Evolutionary conservation across 2,797 vertebrate species (phyloP).

Genomic region (Falco rusticolus): DNA sequence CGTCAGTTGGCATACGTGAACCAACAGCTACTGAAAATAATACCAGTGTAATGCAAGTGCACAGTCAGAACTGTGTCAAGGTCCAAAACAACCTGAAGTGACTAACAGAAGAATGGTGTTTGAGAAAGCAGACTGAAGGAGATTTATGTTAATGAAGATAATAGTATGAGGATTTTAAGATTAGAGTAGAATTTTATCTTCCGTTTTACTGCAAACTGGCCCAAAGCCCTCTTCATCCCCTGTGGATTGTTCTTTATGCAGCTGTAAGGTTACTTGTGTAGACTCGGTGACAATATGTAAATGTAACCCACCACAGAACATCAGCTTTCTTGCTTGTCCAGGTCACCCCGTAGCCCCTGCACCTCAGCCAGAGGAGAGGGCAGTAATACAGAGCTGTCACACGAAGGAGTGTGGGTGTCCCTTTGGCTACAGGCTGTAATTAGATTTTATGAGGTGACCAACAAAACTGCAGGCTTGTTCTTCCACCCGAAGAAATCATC

Average conservation of each 20-base stretch:
- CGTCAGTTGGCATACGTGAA: background rate
- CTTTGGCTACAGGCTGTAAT: background rate
- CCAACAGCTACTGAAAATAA: background rate
- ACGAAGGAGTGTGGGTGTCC: background rate
- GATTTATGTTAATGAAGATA: background rate
- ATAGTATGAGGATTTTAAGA: background rate
- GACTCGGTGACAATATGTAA: background rate
- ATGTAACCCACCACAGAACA: background rate
- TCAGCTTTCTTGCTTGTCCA: background rate
- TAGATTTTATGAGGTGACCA: background rate
- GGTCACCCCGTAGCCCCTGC: background rate
- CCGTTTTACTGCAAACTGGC: background rate
- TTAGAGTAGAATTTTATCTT: background rate
- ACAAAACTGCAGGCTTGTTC: background rate
- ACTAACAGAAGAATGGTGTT: background rate
- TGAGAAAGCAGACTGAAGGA: background rate
- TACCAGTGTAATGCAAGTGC: background rate
- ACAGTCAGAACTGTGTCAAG: background rate
- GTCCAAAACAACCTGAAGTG: background rate
- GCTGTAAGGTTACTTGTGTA: background rate
- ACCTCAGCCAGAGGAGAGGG: background rate
- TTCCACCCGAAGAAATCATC: background rate
- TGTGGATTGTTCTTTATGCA: background rate
- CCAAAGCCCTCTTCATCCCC: fast-evolving
- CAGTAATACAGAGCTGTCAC: background rate